A percentile compares a stretch with the other conserved stretches of the same genome.
Conservation (phyloP, 2,113 vertebrate genomes). For the Aplodontia rufa region DNA sequence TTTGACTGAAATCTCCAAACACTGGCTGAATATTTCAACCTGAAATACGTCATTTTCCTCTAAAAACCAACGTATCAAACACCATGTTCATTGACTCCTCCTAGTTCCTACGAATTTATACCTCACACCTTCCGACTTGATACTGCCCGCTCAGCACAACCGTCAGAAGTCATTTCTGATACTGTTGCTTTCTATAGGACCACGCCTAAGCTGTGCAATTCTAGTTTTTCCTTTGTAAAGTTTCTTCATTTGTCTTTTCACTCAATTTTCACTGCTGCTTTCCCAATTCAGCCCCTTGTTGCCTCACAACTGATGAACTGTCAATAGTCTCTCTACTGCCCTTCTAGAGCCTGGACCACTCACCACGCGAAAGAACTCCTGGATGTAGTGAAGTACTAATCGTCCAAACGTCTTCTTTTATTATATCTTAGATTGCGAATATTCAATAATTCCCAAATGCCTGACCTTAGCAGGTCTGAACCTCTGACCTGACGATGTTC, state of each 20-base stretch:
- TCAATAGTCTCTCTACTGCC: neutral
- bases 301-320: accelerated
- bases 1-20: neutral
- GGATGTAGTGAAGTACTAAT: too few relatives aligned
- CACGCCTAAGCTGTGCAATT: accelerated
- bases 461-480: neutral
- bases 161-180: neutral
- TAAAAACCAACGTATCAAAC: neutral
- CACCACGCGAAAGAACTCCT: too few relatives aligned
- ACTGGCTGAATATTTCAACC: neutral
- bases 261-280: neutral
- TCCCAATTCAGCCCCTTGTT: neutral
- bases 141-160: neutral
- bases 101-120: accelerated
- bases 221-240: neutral
- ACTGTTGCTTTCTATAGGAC: neutral
- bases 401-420: neutral
- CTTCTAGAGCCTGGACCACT: neutral
- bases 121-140: accelerated
- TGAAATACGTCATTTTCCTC: neutral
- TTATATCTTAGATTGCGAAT: accelerated
- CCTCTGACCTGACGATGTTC: neutral
- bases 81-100: neutral
- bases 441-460: neutral
- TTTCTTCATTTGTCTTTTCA: neutral